Base-by-base conservation (phyloP, 2,113 vertebrate genomes). In the Onychostoma macrolepis region DNA sequence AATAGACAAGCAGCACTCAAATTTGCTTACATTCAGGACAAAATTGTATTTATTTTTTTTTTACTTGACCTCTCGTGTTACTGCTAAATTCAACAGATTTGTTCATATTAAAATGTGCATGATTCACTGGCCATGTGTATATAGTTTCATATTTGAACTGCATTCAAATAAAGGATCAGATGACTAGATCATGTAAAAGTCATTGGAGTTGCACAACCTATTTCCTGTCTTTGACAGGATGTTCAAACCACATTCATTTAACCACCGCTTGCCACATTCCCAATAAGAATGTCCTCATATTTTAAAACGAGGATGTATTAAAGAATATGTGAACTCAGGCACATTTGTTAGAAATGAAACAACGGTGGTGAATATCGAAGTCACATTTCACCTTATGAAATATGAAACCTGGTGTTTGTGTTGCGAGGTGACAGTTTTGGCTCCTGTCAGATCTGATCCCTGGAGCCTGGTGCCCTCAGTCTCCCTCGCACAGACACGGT, bases 401-500 rank as follows among this genome's bases (percentile, higher is more conserved):
- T 63, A 2, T 61, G 19, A n/a, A n/a, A n/a, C n/a, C 41, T 43
- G 88, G 91, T 80, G 13, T 36, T 21, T 81, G 78, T 56, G 50
- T 81, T 88, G 91, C 88, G 87, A 92, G 92, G 92, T 93, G 93
- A 90, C 86, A n/a, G 89, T 91, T 81, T 90, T 83, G 86, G 88
- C 87, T 80, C 65, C 75, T 86, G 65, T 75, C 53, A 78, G 87
- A 78, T 38, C 45, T 63, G 28, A 63, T 90, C n/a, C n/a, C n/a
- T n/a, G n/a, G n/a, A n/a, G n/a, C n/a, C n/a, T n/a, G n/a, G n/a
- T n/a, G 84, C 89, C 88, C 89, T 83, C 67, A 86, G 80, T 41
- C 50, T 80, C 53, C 74, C 50, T 86, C 45, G 58, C 61, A n/a
- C 33, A 50, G 9, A 86, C n/a, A 85, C 45, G 82, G 63, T 90